These are phyloP conservation scores for Phyto melanocephala DNA, from an alignment of 2,888 invertebrate genomes.

Conservation along the genomic window DNA sequence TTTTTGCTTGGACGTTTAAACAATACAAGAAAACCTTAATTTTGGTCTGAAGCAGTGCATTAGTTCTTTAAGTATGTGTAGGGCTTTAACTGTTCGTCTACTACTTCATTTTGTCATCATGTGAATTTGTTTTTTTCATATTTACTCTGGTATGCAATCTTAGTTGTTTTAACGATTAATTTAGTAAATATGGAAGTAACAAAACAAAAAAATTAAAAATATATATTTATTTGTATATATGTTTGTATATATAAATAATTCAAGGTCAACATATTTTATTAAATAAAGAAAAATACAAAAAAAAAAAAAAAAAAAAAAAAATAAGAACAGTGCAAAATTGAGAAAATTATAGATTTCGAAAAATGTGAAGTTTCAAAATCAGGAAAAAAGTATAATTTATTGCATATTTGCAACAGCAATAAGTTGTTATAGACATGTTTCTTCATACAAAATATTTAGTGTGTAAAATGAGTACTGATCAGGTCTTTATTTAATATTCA, in stretches of 20 bases:
- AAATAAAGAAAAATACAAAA: constrained; percentile 10
- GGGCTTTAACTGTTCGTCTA: not conserved
- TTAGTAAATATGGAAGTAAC: constrained; percentile 48
- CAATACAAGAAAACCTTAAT: too few species aligned
- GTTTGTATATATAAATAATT: constrained; percentile 13
- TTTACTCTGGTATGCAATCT: constrained; percentile 47
- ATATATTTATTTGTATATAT: too few species aligned
- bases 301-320: not conserved
- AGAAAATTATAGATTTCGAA: constrained; percentile 39
- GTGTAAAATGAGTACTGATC: too few species aligned
- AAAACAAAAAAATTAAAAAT: not conserved
- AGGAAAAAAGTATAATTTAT: constrained; percentile 2
- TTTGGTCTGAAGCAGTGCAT: too few species aligned
- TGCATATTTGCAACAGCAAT: not conserved
- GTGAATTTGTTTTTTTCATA: not conserved
- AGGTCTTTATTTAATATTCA: too few species aligned
- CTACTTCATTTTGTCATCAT: not conserved
- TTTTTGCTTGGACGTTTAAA: too few species aligned
- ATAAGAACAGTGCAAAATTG: constrained; percentile 30
- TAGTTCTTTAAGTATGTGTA: not conserved
- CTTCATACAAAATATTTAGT: too few species aligned
- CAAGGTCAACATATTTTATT: constrained; percentile 62
- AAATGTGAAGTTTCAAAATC: not conserved
- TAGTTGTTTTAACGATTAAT: constrained; percentile 59
- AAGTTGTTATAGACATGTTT: too few species aligned